Percentiles rank a stretch among this genome's conserved stretches.
These are phyloP conservation scores for Sebastes fasciatus DNA, from an alignment of 2,113 vertebrate species.

Conservation along the genomic window DNA sequence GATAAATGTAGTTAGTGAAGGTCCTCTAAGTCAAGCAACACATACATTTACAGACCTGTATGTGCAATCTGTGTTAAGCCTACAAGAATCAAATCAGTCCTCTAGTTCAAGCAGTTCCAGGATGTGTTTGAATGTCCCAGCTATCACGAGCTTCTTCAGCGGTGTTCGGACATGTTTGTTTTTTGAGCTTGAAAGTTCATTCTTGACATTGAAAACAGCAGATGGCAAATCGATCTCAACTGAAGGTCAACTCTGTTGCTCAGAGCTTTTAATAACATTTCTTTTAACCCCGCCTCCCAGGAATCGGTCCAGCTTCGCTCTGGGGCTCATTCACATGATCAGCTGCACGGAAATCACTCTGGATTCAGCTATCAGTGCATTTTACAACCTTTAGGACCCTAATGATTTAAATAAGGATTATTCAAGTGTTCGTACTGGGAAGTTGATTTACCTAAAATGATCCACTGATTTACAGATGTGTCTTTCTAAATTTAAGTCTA, in stretches of 20 bases:
- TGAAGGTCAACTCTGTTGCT: background rate
- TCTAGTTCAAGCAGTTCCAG: background rate
- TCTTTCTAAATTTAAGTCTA: too few species aligned
- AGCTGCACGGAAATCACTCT: too few species aligned
- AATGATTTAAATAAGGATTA: too few species aligned
- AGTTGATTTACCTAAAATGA: too few species aligned
- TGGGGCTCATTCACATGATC: too few species aligned
- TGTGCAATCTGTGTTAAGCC: background rate
- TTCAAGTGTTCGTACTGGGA: too few species aligned
- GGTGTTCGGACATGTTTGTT: too few species aligned
- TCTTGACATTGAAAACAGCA: background rate
- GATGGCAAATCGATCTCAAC: background rate
- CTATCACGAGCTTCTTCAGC: background rate
- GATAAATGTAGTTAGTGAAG: background rate
- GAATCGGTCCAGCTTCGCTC: too few species aligned
- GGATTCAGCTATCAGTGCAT: too few species aligned
- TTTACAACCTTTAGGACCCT: too few species aligned
- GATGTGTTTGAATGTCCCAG: background rate
- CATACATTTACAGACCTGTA: background rate
- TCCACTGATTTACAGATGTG: too few species aligned
- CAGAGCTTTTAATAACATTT: background rate
- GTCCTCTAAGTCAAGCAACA: background rate
- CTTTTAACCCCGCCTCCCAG: too few species aligned
- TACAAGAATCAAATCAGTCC: background rate
- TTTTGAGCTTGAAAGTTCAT: background rate